Conservation (phyloP, 1,140 invertebrate genomes). For the Steinernema khuongi region DNA sequence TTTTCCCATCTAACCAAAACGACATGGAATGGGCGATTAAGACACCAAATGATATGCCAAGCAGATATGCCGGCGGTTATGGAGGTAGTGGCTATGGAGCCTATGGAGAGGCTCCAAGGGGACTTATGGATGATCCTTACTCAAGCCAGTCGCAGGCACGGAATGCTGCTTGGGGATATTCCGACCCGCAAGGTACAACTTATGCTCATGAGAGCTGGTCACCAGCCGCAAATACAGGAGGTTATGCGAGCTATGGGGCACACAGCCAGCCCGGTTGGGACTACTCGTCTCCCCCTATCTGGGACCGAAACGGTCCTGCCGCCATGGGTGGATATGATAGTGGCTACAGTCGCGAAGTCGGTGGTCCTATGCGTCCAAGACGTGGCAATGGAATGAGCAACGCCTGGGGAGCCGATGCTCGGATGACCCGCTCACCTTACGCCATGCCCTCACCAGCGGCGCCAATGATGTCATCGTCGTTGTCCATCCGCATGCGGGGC, state of each 20-base stretch:
- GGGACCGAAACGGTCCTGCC: background rate
- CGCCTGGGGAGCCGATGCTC: background rate
- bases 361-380: slow-evolving; percentile 19
- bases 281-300: background rate
- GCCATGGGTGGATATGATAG: slow-evolving; percentile 5
- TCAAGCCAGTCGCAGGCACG: background rate
- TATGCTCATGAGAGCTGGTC: background rate
- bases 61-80: slow-evolving; percentile 10
- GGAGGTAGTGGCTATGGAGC: background rate
- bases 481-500: slow-evolving; percentile 30
- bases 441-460: background rate
- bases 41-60: background rate
- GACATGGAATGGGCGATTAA: slow-evolving; percentile 21
- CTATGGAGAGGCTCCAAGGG: slow-evolving; percentile 9
- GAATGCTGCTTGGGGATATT: background rate
- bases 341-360: background rate
- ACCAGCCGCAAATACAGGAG: background rate
- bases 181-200: background rate
- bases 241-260: slow-evolving; percentile 8
- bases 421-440: background rate
- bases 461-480: background rate
- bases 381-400: background rate
- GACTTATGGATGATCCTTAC: background rate
- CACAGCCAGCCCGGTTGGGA: background rate
- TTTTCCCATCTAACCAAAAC: slow-evolving; percentile 25